Base-by-base conservation (phyloP, 2,888 invertebrate species). In the Leptogaster cylindrica region DNA sequence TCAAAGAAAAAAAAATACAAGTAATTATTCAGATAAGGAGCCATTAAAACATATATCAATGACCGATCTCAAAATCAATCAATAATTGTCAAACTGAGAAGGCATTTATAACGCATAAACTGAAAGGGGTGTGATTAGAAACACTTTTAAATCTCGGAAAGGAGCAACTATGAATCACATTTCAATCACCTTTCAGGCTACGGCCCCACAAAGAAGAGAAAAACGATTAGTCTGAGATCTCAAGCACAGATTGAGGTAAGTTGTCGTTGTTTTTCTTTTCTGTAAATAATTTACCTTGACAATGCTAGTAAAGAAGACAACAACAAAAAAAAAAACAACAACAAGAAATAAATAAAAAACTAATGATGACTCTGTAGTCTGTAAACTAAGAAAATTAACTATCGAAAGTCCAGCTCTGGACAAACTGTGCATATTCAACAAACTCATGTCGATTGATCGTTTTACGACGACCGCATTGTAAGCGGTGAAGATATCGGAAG, bases 401-500 rank as follows among this genome's bases (percentile, higher is more conserved):
- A n/a, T n/a, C 4, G 14, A 4, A 55, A 36, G 12, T 36, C 55
- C 36, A 36, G 36, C 36, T 36, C 20, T 39, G 39, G 55, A 55
- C 55, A 55, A 55, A 55, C 55, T 25, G 33, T 55, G 55, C 55
- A 55, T 55, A 55, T 55, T 55, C 55, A 55, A 55, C 36, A 55
- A 55, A 36, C 36, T 20, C 55, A 18, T 36, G 55, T 55, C 55
- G 39, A 55, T 55, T 55, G 55, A 55, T 20, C 55, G 55, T 55
- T 55, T 55, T 55, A 55, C 18, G 61, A 44, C 44, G 44, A 44
- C 14, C 61, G 44, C 61, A 61, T 44, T 44, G 44, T 61, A 61
- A 44, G 61, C 61, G 61, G 44, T 44, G 41, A 65, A 66, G 66
- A 69, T n/a, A n/a, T 70, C 69, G 69, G 69, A 70, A 70, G 69